Evolutionary conservation across 2,888 invertebrate genomes (phyloP).

Genomic region (Dione juno): DNA sequence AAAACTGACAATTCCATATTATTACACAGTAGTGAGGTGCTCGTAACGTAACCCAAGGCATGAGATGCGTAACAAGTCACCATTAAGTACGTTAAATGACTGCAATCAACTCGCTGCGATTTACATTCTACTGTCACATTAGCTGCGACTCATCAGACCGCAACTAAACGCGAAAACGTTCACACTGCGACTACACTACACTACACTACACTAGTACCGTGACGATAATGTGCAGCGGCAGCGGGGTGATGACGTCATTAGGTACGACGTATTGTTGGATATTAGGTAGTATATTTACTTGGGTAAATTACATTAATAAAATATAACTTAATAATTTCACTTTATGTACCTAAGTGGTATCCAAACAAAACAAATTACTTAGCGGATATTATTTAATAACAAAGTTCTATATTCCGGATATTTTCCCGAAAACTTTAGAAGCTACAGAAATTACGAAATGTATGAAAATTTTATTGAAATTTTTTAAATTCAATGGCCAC

Average conservation of each 20-base stretch:
- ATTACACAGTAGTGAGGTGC: too few relatives aligned
- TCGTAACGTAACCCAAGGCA: neutral
- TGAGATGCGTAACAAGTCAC: neutral
- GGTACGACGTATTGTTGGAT: too few relatives aligned
- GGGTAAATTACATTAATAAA: neutral
- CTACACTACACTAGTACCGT: too few relatives aligned
- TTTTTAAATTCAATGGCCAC: neutral
- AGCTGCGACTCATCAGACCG: constrained; percentile 25
- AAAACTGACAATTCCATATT: too few relatives aligned
- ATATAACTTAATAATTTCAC: neutral
- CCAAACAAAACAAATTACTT: constrained; percentile 4
- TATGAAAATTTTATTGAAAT: neutral
- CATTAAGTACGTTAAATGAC: neutral
- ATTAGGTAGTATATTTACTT: too few relatives aligned
- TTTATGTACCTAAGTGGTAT: neutral
- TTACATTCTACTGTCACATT: constrained; percentile 32
- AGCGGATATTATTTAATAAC: neutral
- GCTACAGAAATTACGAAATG: neutral
- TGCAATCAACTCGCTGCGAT: constrained; percentile 24
- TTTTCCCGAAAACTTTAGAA: neutral
- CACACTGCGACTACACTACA: neutral
- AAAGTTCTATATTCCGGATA: neutral
- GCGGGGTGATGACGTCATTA: too few relatives aligned
- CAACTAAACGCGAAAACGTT: constrained; percentile 22
- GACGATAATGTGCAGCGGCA: too few relatives aligned